Percentiles rank a stretch among this genome's conserved stretches.
phyloP scores from a whole-genome alignment of 2,113 vertebrate species.

The Ptilonorhynchus violaceus region DNA sequence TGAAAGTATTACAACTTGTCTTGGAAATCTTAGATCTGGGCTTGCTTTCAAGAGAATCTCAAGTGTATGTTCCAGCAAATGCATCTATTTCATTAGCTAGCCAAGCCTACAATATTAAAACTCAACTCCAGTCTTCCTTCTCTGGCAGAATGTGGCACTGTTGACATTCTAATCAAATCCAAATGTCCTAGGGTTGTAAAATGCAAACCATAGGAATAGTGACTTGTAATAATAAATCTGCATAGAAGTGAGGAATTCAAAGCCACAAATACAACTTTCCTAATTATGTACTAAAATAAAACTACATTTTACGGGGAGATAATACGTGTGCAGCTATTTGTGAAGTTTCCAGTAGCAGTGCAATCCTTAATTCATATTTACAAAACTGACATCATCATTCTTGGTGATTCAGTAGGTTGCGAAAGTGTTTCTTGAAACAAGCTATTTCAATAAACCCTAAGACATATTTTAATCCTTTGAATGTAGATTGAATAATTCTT shows the following conservation, averaged over 20 bases:
- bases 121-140: neutral
- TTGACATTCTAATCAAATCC: neutral
- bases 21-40: neutral
- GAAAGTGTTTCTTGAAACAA: neutral
- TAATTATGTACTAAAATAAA: neutral
- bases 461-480: neutral
- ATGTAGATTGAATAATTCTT: neutral
- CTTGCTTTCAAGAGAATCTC: constrained; percentile 20
- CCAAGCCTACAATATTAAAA: neutral
- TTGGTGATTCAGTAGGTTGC: neutral
- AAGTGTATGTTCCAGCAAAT: neutral
- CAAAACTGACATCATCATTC: neutral
- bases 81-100: neutral
- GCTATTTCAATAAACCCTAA: neutral
- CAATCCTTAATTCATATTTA: neutral
- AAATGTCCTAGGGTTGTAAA: neutral
- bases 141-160: neutral
- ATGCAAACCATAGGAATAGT: neutral
- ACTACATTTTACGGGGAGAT: neutral
- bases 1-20: neutral
- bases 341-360: neutral
- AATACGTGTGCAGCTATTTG: neutral
- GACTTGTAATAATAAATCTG: neutral
- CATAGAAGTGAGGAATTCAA: neutral
- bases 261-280: neutral